A percentile compares a stretch with the other conserved stretches of the same genome.
Conservation (phyloP, 2,113 vertebrate species). For the Pycnonotus jocosus region DNA sequence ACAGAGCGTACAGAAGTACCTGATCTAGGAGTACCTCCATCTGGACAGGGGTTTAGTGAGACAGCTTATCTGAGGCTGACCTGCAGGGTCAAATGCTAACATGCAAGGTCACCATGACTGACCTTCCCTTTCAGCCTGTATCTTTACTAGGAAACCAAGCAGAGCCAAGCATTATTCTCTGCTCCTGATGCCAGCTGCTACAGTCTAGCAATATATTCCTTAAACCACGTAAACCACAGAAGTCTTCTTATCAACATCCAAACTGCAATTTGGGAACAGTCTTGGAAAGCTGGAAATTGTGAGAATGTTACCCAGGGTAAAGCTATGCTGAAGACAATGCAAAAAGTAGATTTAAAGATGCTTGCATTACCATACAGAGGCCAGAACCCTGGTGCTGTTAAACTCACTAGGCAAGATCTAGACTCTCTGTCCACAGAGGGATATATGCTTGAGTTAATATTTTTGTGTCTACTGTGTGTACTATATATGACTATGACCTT, state of each 20-base stretch:
- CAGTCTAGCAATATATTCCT: background rate
- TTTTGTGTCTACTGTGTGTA: rapidly evolving
- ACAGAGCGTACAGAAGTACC: background rate
- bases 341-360: background rate
- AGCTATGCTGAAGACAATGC: background rate
- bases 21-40: background rate
- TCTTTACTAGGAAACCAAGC: background rate
- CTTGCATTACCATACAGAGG: background rate
- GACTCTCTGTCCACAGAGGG: background rate
- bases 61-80: background rate
- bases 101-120: background rate
- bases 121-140: background rate
- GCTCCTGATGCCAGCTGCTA: background rate
- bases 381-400: background rate
- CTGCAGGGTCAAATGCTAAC: background rate
- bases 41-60: background rate
- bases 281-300: background rate
- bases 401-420: background rate
- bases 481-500: background rate
- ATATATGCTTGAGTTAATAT: background rate
- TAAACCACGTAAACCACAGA: rapidly evolving
- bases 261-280: background rate
- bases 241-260: background rate
- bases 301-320: background rate
- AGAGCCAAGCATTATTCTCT: background rate